Base-by-base conservation (phyloP, 2,888 invertebrate genomes). In the Pantelozetes paolii region DNA sequence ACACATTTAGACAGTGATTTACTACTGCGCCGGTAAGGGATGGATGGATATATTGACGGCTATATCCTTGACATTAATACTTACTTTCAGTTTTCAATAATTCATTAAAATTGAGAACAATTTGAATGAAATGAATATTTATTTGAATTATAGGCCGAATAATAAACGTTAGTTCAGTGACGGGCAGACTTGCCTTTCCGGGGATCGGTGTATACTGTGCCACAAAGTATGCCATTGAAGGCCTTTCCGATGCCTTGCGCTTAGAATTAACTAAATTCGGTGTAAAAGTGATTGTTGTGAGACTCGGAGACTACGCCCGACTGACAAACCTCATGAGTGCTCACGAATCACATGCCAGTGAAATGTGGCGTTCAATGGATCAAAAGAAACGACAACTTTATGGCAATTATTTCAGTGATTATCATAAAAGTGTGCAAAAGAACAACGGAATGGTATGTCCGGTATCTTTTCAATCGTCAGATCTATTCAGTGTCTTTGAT, bases 131-230 rank as follows among this genome's bases (percentile, higher is more conserved):
- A 13, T 28, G 36, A 40, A 40, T 18, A 48, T 48, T 5, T 15
- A 15, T 13, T 30, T 6, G 5, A 32, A 13, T 20, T 75, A 11
- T 77, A 86, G 86, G 89, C 48, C 86, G 93, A 77, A 84, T 94
- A 74, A 88, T 94, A 75, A 89, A 89, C 79, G 84, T 94, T n/a
- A 88, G 88, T 3, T 93, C 93, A 80, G 92, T 94, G 80, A 93
- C 93, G 81, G 89, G 90, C 0, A 87, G 82, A 84, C 80, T 88
- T 85, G 81, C 88, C 85, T 82, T 92, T 71, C 92, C 93, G 0
- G 88, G 89, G 0, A 84, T 92, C 75, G 85, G 88, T 0, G 86
- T 89, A 0, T 94, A 94, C 82, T 88, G 89, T 23, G 91, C 91
- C 0, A 89, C 90, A 18, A 94, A 94, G 83, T 88, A 89, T 0